Base-by-base conservation (phyloP, 2,888 invertebrate species). In the Candidula unifasciata region DNA sequence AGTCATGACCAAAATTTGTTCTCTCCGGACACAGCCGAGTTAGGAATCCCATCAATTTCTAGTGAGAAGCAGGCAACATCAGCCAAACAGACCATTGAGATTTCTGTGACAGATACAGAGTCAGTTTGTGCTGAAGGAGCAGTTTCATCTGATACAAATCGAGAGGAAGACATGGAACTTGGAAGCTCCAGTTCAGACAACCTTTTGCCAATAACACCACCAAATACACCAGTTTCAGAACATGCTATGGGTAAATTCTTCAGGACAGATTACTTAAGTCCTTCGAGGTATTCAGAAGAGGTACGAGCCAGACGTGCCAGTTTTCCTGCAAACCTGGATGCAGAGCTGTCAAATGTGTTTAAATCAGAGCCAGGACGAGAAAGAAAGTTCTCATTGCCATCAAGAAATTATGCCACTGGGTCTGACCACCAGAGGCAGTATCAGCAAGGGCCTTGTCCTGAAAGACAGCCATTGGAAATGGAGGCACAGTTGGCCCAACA, bases 281-380 rank as follows among this genome's bases (percentile, higher is more conserved):
- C 33, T 33, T 69, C 69, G 30, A 18, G 52, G 24, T 80, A 2
- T 54, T 54, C 68, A 37, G 37, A 3, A 37, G 44, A 33, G n/a
- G 37, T 27, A 16, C 33, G 37, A n/a, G 8, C 64, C 8, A 64
- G 64, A 66, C n/a, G 60, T 3, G 37, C 81, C n/a, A 81, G 81
- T 35, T 73, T 44, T 30, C 37, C 73, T 35, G 73, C 35, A 37
- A 73, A 73, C n/a, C 60, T 81, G 16, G 57, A 81, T n/a, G 73
- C 60, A n/a, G 52, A 81, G 27, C 30, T 81, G 2, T 57, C 81
- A 10, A 24, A 10, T 10, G 37, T 81, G 60, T 81, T 81, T 60
- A 81, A 64, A 44, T 69, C 80, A 54, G 52, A 64, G 8, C 79
- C 66, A 44, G 30, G 54, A 27, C n/a, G n/a, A 74, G 1, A 52